phyloP scores from a whole-genome alignment of 2,888 invertebrate species.

The Xestoiulus laeticollis region DNA sequence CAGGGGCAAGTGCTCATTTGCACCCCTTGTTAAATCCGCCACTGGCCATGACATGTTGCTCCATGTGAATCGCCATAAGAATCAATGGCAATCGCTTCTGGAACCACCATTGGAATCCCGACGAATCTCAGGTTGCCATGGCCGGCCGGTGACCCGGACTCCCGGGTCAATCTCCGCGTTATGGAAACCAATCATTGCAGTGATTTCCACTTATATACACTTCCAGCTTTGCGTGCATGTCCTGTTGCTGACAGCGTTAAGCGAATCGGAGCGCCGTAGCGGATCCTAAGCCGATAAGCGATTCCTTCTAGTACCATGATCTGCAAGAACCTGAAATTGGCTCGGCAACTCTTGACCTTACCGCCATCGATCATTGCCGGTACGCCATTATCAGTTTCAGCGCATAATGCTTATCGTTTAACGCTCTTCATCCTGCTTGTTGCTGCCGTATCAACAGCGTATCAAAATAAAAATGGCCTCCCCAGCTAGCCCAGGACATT shows the following conservation, averaged over 20 bases:
- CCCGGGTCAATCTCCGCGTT: not conserved
- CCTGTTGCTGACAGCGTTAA: not conserved
- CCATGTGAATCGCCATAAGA: no score
- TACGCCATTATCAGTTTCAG: not conserved
- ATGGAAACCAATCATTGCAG: not conserved
- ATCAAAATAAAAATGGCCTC: not conserved
- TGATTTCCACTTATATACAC: no score
- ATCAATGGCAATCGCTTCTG: no score
- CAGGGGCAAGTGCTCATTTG: no score
- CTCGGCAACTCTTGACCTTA: not conserved
- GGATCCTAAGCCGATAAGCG: not conserved
- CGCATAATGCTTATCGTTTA: not conserved
- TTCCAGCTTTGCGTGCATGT: not conserved
- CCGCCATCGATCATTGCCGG: not conserved
- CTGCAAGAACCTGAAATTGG: not conserved
- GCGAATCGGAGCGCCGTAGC: not conserved
- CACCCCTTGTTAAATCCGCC: no score
- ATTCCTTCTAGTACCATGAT: not conserved
- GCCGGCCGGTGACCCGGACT: not conserved
- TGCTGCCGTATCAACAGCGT: not conserved
- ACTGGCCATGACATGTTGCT: no score
- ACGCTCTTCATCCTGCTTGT: not conserved
- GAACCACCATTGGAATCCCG: no score
- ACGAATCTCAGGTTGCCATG: not conserved
- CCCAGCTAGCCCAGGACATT: no score